Evolutionary conservation across 2,888 invertebrate species (phyloP).

Genomic region (Poecilus cupreus): DNA sequence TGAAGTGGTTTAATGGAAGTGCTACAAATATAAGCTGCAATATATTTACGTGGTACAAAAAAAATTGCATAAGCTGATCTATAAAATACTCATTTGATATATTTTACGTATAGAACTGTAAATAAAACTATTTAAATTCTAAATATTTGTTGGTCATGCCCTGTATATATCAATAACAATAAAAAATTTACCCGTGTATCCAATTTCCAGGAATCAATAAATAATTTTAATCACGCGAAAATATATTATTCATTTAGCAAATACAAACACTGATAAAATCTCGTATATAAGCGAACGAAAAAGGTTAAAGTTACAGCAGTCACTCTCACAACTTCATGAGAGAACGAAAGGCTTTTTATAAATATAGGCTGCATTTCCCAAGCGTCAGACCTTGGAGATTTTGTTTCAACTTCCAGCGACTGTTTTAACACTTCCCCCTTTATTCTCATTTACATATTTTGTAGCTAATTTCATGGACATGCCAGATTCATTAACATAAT

Average conservation of each 20-base stretch:
- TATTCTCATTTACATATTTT: slow-evolving; percentile 43
- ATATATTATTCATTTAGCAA: not conserved
- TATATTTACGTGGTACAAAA: too few species aligned
- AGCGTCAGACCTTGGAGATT: slow-evolving; percentile 14
- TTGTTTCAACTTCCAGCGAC: not conserved
- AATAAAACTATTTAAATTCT: too few species aligned
- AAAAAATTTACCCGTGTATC: not conserved
- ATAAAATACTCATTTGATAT: too few species aligned
- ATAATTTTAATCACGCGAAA: not conserved
- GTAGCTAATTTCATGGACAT: slow-evolving; percentile 42
- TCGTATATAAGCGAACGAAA: not conserved
- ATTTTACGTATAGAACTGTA: too few species aligned
- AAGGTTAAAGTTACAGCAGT: not conserved
- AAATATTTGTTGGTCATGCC: too few species aligned
- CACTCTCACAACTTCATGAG: not conserved
- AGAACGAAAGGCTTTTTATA: not conserved
- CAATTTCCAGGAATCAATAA: not conserved
- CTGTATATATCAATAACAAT: not conserved
- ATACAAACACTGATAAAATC: not conserved
- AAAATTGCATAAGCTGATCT: too few species aligned
- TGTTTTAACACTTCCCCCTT: slow-evolving; percentile 30
- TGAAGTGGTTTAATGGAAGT: too few species aligned
- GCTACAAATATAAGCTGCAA: too few species aligned
- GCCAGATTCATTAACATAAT: slow-evolving; percentile 33
- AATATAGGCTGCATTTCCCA: not conserved